These are phyloP conservation scores for Atherinomorus stipes DNA, from an alignment of 2,113 vertebrate species.

Conservation along the genomic window DNA sequence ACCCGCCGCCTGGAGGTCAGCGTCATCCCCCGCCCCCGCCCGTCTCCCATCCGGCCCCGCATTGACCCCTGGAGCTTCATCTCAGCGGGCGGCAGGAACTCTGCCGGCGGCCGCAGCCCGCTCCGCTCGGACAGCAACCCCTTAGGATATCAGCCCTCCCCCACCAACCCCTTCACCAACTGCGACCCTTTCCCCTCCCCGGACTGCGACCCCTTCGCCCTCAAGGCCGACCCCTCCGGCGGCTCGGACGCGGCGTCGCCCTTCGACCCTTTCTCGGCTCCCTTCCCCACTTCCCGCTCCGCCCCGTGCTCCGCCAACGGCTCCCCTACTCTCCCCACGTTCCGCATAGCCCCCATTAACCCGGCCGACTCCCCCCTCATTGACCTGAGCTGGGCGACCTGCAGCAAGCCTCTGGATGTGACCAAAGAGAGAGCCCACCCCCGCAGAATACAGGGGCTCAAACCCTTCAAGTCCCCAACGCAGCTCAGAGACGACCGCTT, in stretches of 20 bases:
- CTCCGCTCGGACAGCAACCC: constrained; percentile 59
- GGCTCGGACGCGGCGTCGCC: constrained; percentile 52
- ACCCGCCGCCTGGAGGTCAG: constrained; percentile 82
- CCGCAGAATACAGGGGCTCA: constrained; percentile 78
- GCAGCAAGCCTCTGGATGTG: constrained; percentile 63
- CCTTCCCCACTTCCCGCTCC: constrained; percentile 81
- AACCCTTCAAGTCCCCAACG: constrained; percentile 81
- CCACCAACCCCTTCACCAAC: constrained; percentile 87
- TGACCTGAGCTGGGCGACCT: constrained; percentile 77
- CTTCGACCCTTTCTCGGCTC: constrained; percentile 81
- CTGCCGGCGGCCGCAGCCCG: constrained; percentile 50
- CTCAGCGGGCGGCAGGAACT: constrained; percentile 77
- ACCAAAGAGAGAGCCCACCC: constrained; percentile 81
- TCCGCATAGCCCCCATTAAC: constrained; percentile 75
- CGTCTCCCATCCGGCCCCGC: constrained; percentile 87
- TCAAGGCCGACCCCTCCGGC: constrained; percentile 71
- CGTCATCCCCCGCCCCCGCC: constrained; percentile 88
- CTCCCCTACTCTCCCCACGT: constrained; percentile 80
- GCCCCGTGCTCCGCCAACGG: constrained; percentile 83
- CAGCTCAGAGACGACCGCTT: constrained; percentile 81
- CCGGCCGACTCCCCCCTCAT: constrained; percentile 78
- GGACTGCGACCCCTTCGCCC: constrained; percentile 82
- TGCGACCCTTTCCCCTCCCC: constrained; percentile 85
- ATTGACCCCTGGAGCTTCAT: constrained; percentile 93
- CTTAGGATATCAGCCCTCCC: constrained; percentile 82